Percentiles rank a stretch among this genome's conserved stretches.
Evolutionary conservation across 2,797 vertebrate genomes (phyloP).

Genomic region (Xenopus petersii): DNA sequence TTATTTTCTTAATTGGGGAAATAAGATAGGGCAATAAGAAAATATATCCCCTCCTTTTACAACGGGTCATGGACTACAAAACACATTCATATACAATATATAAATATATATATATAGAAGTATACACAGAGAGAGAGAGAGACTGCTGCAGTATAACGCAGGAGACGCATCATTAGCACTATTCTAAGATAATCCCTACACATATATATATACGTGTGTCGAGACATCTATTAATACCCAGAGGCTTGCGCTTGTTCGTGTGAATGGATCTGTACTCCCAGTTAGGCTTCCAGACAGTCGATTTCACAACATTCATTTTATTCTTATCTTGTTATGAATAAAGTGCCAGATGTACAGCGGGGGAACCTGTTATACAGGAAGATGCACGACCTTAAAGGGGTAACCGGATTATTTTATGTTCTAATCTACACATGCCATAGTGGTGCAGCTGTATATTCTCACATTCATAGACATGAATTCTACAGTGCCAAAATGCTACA

Average conservation of each 20-base stretch:
- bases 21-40: slow-evolving; percentile 1
- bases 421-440: no score
- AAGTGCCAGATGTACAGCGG: background rate
- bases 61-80: background rate
- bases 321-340: background rate
- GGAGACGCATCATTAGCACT: background rate
- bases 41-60: slow-evolving; percentile 8
- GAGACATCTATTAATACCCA: slow-evolving; percentile 1
- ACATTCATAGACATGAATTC: no score
- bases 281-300: background rate
- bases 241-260: slow-evolving; percentile 16
- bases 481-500: no score
- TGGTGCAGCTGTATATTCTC: no score
- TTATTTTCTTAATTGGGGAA: slow-evolving; percentile 38
- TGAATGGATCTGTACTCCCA: slow-evolving; percentile 2
- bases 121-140: background rate
- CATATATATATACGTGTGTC: background rate
- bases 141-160: background rate
- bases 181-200: background rate
- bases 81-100: background rate
- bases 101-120: background rate
- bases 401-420: no score
- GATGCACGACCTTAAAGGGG: background rate
- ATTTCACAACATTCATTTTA: background rate
- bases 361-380: background rate